Base-by-base conservation (phyloP, 35 echinoderm and acorn worm species). In the Lytechinus variegatus region DNA sequence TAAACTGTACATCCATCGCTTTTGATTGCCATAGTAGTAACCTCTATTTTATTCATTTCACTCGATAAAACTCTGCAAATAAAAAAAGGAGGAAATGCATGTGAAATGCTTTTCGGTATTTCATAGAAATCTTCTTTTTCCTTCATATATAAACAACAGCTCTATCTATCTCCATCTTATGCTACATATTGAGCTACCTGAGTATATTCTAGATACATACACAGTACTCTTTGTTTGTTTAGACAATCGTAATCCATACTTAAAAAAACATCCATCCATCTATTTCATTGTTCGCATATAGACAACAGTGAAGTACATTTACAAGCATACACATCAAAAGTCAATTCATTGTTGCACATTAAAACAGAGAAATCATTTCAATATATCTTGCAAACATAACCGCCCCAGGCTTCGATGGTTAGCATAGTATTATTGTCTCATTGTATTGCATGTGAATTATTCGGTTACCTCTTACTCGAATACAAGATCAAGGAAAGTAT, bases 181-280 rank as follows among this genome's bases (percentile, higher is more conserved):
- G n/a, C 21, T 79, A 79, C 66, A 79, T 6, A 24, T 16, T 24
- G 66, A 79, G 66, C 19, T 79, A 24, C 66, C 66, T 79, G 66
- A 79, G 66, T 79, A 79, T 79, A 79, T 79, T 79, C 66, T 79
- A 79, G 66, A 79, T 79, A 79, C 66, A 79, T 79, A 79, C 66
- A 79, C 66, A 79, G 66, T 79, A 79, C 66, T 79, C 66, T n/a
- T n/a, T n/a, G 33, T 44, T 79, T 79, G 19, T 24, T 79, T 79
- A 5, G 66, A 79, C 66, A 79, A 79, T 79, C 19, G 4, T 24
- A 79, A 79, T 79, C 66, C 66, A 79, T 79, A 8, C n/a, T 79
- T 79, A 24, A 44, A 44, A 79, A 79, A 79, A 79, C 66, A 79
- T 24, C 66, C 66, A 79, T 79, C 21, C 14, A 4, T 79, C 19